These are phyloP conservation scores for Pitangus sulphuratus DNA, from an alignment of 2,797 vertebrate species.

Conservation along the genomic window DNA sequence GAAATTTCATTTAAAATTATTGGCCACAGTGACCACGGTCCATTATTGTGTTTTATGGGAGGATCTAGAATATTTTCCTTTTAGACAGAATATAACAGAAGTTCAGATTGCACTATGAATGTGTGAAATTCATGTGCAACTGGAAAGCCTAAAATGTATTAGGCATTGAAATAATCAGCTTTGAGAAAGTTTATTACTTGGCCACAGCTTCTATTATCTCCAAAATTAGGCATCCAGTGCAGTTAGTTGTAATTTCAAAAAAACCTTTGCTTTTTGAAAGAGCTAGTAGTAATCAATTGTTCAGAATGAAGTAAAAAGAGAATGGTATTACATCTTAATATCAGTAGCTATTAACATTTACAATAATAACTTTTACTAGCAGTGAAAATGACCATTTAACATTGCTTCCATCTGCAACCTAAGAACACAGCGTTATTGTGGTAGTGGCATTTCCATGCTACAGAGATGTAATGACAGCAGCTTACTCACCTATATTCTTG, in stretches of 20 bases:
- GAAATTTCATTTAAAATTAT: not conserved
- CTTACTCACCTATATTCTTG: not conserved
- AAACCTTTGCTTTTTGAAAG: not conserved
- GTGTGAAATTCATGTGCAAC: constrained; percentile 4
- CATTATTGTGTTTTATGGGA: not conserved
- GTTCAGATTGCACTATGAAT: not conserved
- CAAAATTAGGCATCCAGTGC: not conserved
- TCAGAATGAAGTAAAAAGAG: not conserved
- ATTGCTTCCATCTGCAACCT: not conserved
- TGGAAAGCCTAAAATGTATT: not conserved
- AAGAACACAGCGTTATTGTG: not conserved
- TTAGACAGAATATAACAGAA: not conserved
- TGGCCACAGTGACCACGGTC: constrained; percentile 25
- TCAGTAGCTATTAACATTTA: not conserved
- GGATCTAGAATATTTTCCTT: not conserved
- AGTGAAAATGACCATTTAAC: not conserved
- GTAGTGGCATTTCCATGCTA: not conserved
- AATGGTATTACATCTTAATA: not conserved
- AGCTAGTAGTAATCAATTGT: not conserved
- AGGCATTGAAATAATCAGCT: not conserved
- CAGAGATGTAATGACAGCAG: not conserved
- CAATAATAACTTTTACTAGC: not conserved
- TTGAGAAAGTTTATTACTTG: not conserved
- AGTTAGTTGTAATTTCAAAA: not conserved
- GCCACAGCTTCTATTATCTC: not conserved